phyloP scores from a whole-genome alignment of 2,888 invertebrate species.

The Cyclophora punctaria region DNA sequence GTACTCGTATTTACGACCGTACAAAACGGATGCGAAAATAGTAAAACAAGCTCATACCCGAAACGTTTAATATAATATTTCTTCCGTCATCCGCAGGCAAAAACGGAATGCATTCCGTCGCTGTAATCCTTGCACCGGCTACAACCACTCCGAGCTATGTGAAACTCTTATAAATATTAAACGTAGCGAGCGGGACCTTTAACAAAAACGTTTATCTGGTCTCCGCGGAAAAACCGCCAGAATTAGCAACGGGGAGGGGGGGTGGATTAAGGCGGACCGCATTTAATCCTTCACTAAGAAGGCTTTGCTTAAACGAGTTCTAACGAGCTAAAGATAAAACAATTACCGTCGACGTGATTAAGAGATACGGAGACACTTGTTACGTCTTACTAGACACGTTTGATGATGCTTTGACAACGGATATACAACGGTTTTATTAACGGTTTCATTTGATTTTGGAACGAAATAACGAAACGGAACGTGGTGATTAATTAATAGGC shows the following conservation, averaged over 20 bases:
- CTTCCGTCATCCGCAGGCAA: slow-evolving; percentile 42
- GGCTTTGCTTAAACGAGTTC: slow-evolving; percentile 76
- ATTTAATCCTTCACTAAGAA: slow-evolving; percentile 76
- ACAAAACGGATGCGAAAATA: slow-evolving; percentile 14
- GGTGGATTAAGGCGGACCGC: slow-evolving; percentile 72
- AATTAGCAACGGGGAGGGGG: slow-evolving; percentile 68
- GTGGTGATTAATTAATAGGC: no score
- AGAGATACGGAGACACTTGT: slow-evolving; percentile 74
- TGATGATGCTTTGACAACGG: slow-evolving; percentile 32
- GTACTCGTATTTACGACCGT: not conserved
- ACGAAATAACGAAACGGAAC: no score
- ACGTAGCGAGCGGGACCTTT: slow-evolving; percentile 52
- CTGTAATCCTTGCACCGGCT: slow-evolving; percentile 55
- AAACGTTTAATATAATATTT: slow-evolving; percentile 48
- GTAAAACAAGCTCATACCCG: slow-evolving; percentile 23
- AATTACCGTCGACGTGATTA: slow-evolving; percentile 72
- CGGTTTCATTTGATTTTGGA: not conserved
- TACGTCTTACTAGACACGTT: slow-evolving; percentile 55
- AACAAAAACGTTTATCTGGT: slow-evolving; percentile 73
- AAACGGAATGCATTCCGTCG: slow-evolving; percentile 50
- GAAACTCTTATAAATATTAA: slow-evolving; percentile 70
- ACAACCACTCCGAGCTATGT: slow-evolving; percentile 54
- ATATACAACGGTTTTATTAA: slow-evolving; percentile 10
- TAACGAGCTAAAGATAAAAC: slow-evolving; percentile 76
- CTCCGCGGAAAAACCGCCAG: slow-evolving; percentile 70